Conservation (phyloP, 2,113 vertebrate genomes). For the Alligator mississippiensis region DNA sequence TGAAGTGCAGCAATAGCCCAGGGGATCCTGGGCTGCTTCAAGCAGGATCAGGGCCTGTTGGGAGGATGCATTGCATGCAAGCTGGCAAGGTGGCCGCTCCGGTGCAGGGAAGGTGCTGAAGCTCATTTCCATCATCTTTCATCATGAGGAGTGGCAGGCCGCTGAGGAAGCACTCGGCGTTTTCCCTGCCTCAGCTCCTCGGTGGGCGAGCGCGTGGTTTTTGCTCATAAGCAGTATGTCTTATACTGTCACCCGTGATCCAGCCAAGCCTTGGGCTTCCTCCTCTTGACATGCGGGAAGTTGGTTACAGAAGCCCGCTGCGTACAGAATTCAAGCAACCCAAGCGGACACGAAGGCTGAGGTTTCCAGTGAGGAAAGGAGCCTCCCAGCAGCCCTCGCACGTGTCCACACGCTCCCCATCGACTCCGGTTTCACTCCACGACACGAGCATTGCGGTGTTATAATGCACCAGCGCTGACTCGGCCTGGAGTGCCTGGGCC, state of each 20-base stretch:
- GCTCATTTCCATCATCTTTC: constrained; percentile 35
- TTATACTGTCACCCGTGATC: constrained; percentile 36
- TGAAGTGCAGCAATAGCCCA: not conserved
- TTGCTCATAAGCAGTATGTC: constrained; percentile 54
- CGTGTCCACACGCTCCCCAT: too few species aligned
- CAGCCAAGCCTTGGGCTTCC: not conserved
- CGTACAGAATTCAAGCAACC: constrained; percentile 44
- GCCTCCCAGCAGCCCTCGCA: too few species aligned
- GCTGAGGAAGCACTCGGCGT: constrained; percentile 60
- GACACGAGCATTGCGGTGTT: too few species aligned
- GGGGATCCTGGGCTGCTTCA: not conserved
- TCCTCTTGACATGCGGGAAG: not conserved
- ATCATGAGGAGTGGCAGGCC: constrained; percentile 48
- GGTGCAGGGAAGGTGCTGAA: constrained; percentile 14
- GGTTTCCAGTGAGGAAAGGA: too few species aligned
- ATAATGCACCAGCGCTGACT: too few species aligned
- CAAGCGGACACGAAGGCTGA: not conserved
- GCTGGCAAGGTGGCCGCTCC: too few species aligned
- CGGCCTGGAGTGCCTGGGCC: too few species aligned
- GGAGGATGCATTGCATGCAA: too few species aligned
- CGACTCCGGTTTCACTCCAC: too few species aligned
- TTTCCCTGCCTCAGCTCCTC: constrained; percentile 51
- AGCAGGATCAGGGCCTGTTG: too few species aligned
- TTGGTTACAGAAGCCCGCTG: not conserved
- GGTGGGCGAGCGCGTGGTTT: not conserved